Evolutionary conservation across 2,888 invertebrate genomes (phyloP), one percentile per base, ranked within the genome.

Genomic region (Tinea pellionella): DNA sequence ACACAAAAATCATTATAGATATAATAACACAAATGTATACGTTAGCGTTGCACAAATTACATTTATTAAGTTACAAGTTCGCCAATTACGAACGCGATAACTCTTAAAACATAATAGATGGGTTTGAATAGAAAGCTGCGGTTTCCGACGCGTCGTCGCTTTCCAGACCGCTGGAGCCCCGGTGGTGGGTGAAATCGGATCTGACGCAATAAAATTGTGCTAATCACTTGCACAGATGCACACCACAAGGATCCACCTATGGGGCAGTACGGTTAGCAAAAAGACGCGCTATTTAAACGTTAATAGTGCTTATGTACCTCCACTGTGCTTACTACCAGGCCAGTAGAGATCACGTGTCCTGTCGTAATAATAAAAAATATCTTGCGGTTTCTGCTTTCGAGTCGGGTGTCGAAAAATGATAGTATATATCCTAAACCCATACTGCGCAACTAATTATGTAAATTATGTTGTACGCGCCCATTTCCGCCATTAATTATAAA

Each of bases 71-170:
- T 53, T 53, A 53, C 53, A 53, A 51, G 15, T 24, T 53, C 24
- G 53, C 53, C 53, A 16, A 51, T 51, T 51, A 51, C 51, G 51
- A 51, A 51, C 15, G 51, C 51, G 15, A 51, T 24, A 53, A 24
- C 53, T 53, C 53, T 53, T 53, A 53, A 53, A 47, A n/a, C 2
- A 15, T 47, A 47, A 29, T 57, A 57, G 57, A 57, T 57, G 57
- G 53, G 18, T 53, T 30, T 32, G 67, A 63, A 65, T 76, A 79
- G 80, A 81, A 80, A 80, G 80, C 70, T 71, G 72, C 63, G 67
- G 72, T 74, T 76, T 79, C 76, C 77, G 74, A 68, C 66, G 47
- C 68, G 69, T 71, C 68, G 69, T 71, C 70, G 73, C 78, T 80
- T 80, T 78, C 79, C 67, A 74, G 67, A 67, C 67, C 47, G 24